Evolutionary conservation across 2,888 invertebrate genomes (phyloP).

Genomic region (Eumerus sabulonum): DNA sequence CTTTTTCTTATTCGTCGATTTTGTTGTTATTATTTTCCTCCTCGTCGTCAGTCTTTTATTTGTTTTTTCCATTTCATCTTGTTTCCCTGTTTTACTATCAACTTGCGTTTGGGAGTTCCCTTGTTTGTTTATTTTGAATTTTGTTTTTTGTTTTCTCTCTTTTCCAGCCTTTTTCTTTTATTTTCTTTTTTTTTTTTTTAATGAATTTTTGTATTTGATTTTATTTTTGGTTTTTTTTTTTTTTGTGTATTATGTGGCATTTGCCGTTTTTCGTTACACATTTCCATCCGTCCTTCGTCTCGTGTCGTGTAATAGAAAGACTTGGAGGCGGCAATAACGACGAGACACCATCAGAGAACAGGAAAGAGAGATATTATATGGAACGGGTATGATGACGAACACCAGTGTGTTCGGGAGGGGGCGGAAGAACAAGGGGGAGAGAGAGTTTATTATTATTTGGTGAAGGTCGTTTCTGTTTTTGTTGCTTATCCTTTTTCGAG

Average conservation of each 20-base stretch:
- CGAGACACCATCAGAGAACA: neutral
- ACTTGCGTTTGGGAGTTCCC: slow-evolving; percentile 60
- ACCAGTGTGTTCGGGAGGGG: no score
- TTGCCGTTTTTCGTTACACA: slow-evolving; percentile 65
- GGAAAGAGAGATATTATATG: no score
- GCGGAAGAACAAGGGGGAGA: no score
- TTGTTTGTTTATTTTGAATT: slow-evolving; percentile 18
- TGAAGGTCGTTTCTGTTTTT: slow-evolving; percentile 68
- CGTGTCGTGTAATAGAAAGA: slow-evolving; percentile 52
- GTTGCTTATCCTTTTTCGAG: slow-evolving; percentile 64
- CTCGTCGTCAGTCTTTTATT: slow-evolving; percentile 45
- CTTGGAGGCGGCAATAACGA: slow-evolving; percentile 22
- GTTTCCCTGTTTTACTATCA: slow-evolving; percentile 63
- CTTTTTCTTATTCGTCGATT: slow-evolving; percentile 49
- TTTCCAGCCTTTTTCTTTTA: slow-evolving; percentile 43
- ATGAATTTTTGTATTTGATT: slow-evolving; percentile 63
- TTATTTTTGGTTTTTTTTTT: no score
- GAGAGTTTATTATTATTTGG: slow-evolving; percentile 61
- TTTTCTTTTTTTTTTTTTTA: slow-evolving; percentile 40
- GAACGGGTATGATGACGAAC: no score
- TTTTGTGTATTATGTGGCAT: slow-evolving; percentile 58
- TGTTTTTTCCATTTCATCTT: slow-evolving; percentile 44
- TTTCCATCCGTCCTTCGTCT: slow-evolving; percentile 63
- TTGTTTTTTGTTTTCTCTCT: slow-evolving; percentile 50
- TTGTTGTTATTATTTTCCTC: slow-evolving; percentile 65